These are phyloP conservation scores for Lithosia quadra DNA, from an alignment of 2,888 invertebrate genomes.

Conservation along the genomic window DNA sequence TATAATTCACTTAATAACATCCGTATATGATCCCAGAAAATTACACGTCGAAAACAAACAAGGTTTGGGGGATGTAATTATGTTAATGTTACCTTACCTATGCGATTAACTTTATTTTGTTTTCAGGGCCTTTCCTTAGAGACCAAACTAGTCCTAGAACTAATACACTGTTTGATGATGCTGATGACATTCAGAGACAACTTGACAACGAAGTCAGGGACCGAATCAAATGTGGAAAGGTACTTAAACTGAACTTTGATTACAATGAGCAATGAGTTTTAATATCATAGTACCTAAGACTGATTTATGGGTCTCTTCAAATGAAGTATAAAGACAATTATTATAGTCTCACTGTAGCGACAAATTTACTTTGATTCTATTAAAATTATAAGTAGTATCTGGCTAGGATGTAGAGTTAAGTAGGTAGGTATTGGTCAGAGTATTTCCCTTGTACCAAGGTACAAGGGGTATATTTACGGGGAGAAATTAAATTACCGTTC, in stretches of 20 bases:
- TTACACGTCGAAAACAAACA: conserved; percentile 11
- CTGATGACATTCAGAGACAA: conserved; percentile 78
- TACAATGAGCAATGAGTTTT: too few species aligned
- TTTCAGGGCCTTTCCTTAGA: conserved; percentile 48
- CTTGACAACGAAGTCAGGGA: conserved; percentile 78
- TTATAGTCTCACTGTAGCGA: background rate
- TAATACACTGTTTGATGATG: conserved; percentile 77
- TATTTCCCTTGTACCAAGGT: too few species aligned
- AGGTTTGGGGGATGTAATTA: background rate
- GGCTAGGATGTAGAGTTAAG: too few species aligned
- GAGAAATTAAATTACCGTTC: too few species aligned
- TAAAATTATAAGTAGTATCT: too few species aligned
- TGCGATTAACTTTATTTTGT: conserved; percentile 1
- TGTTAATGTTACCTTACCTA: background rate
- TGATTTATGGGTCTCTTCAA: too few species aligned
- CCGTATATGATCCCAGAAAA: conserved; percentile 2
- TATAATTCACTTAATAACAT: conserved; percentile 36
- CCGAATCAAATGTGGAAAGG: conserved; percentile 65
- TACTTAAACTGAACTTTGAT: too few species aligned
- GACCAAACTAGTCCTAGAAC: conserved; percentile 71
- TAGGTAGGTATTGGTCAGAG: too few species aligned
- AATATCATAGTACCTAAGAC: too few species aligned
- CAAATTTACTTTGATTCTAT: background rate
- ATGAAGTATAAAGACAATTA: too few species aligned
- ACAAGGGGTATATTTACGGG: too few species aligned